Base-by-base conservation (phyloP, 1,140 invertebrate genomes). In the Tetragonula clypearis region DNA sequence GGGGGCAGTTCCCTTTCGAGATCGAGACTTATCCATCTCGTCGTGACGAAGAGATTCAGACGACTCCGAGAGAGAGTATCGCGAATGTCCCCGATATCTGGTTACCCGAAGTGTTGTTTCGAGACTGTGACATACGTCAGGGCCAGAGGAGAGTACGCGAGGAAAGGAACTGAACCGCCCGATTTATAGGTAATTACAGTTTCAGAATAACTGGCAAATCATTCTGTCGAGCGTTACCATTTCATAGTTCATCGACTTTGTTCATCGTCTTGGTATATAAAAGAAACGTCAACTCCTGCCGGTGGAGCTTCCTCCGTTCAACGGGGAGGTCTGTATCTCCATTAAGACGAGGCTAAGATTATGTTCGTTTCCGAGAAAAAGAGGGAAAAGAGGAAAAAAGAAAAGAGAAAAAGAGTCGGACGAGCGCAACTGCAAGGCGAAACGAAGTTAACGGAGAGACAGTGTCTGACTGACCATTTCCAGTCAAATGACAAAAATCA, bases 401-500 rank as follows among this genome's bases (percentile, higher is more conserved):
- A 49, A 49, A 49, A 49, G 9, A 8, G 41, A 49, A 41, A 41
- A 41, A 6, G 41, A 19, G 19, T n/a, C 53, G 2, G 53, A 62
- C 26, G 53, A 15, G 12, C 53, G n/a, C 49, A 17, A 66, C 58
- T 60, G 73, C 74, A 23, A 58, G 15, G 79, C 58, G 72, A 79
- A 73, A 81, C 84, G 3, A 4, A 26, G 79, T 85, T 81, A 79
- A 84, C 17, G 65, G 53, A 60, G 26, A 69, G 79, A 62, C n/a
- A n/a, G 30, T 30, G 55, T 17, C 62, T 21, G 55, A 78, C 82
- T 80, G 81, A 82, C 86, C 65, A 75, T 84, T 87, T 87, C 77
- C 41, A 88, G 85, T 91, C 83, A 91, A 94, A 94, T 94, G 88
- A 94, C 90, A 93, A 94, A 94, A 94, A 94, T 94, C 94, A 94